These are phyloP conservation scores for Peribatodes rhomboidaria DNA, from an alignment of 2,888 invertebrate genomes.

Conservation along the genomic window DNA sequence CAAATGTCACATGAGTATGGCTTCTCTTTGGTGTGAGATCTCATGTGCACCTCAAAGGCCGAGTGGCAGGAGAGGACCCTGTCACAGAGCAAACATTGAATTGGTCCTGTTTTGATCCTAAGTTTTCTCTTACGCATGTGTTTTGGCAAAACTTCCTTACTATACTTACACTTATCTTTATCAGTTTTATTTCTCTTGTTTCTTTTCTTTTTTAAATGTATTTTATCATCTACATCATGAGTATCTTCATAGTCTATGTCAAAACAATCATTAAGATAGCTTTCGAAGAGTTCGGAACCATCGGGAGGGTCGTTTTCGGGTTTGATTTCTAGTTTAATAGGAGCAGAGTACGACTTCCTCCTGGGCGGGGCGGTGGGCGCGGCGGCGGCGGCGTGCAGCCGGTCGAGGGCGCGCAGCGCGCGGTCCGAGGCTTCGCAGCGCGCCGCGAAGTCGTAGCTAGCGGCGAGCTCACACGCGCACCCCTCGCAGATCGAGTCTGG, in stretches of 20 bases:
- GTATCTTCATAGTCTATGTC: not conserved
- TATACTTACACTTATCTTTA: conserved; percentile 20
- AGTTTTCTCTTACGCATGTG: conserved; percentile 32
- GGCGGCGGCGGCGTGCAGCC: conserved; percentile 32
- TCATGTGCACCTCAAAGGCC: conserved; percentile 41
- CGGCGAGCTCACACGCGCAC: conserved; percentile 68
- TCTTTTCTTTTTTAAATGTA: conserved; percentile 3
- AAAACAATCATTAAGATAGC: not conserved
- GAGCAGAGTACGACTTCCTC: not conserved
- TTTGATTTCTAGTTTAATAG: conserved; percentile 52
- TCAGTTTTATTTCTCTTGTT: conserved; percentile 7
- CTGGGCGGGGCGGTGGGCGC: too few relatives aligned
- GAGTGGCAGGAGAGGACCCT: conserved; percentile 36
- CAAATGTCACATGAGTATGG: conserved; percentile 43
- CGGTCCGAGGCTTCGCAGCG: conserved; percentile 74
- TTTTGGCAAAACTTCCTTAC: conserved; percentile 25
- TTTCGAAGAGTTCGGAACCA: not conserved
- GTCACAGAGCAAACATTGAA: conserved; percentile 42
- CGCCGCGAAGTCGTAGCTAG: conserved; percentile 68
- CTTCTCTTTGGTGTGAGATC: conserved; percentile 45
- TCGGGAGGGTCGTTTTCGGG: conserved; percentile 49
- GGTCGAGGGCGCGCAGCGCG: conserved; percentile 62
- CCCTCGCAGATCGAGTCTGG: conserved; percentile 69
- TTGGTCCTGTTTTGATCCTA: conserved; percentile 37
- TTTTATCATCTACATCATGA: not conserved